Conservation (phyloP, 2,113 vertebrate species). For the Megaceryle torquata region DNA sequence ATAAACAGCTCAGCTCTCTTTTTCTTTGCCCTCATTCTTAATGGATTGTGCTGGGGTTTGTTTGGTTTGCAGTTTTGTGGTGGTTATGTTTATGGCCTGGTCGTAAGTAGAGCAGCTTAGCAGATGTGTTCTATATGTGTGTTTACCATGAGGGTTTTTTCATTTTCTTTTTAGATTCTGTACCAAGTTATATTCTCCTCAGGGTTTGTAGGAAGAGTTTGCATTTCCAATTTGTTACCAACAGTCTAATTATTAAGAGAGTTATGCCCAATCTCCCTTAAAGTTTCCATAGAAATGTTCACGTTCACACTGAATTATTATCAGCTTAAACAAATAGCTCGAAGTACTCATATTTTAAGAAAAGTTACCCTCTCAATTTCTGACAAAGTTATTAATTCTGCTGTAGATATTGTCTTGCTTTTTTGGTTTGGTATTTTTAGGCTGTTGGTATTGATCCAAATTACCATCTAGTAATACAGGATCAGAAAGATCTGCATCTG, state of each 20-base stretch:
- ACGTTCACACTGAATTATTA: not conserved
- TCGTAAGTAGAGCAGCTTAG: not conserved
- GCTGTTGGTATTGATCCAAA: not conserved
- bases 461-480: not conserved
- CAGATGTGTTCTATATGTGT: not conserved
- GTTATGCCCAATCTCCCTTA: not conserved
- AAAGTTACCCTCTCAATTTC: not conserved
- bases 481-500: constrained; percentile 40
- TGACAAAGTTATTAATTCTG: not conserved
- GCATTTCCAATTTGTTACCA: not conserved
- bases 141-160: not conserved
- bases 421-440: not conserved
- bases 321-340: not conserved
- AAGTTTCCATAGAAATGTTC: not conserved
- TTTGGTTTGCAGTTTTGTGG: not conserved
- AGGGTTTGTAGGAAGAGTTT: not conserved
- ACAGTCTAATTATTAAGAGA: not conserved
- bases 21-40: not conserved
- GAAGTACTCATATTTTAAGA: not conserved
- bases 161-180: not conserved
- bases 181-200: not conserved
- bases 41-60: not conserved
- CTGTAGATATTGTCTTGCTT: not conserved
- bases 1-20: not conserved
- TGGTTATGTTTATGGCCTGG: not conserved